phyloP scores from a whole-genome alignment of 2,888 invertebrate genomes.

The Vesta saturnalis region DNA sequence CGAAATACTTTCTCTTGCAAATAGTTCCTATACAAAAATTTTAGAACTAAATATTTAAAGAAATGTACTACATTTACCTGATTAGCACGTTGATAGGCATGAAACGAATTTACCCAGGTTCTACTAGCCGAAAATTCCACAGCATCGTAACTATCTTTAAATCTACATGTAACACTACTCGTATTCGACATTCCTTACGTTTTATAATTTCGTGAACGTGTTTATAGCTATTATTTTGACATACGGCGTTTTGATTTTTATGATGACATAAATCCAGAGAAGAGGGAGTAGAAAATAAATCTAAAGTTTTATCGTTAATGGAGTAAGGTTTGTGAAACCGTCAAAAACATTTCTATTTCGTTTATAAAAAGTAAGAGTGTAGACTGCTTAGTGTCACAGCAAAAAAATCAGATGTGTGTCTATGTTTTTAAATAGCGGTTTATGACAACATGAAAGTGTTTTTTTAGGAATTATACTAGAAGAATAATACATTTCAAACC shows the following conservation, averaged over 20 bases:
- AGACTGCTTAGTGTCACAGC: too few species aligned
- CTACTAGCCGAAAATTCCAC: slow-evolving; percentile 55
- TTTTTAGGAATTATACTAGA: too few species aligned
- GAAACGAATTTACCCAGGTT: slow-evolving; percentile 52
- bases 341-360: too few species aligned
- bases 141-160: slow-evolving; percentile 56
- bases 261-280: neutral
- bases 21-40: slow-evolving; percentile 53
- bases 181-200: slow-evolving; percentile 22
- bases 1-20: slow-evolving; percentile 49
- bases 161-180: slow-evolving; percentile 46
- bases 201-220: neutral
- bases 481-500: too few species aligned
- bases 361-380: too few species aligned
- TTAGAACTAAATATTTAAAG: neutral
- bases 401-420: too few species aligned
- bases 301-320: too few species aligned
- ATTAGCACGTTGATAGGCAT: slow-evolving; percentile 53
- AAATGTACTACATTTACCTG: slow-evolving; percentile 47
- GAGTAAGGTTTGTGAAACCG: too few species aligned
- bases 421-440: too few species aligned
- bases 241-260: slow-evolving; percentile 9
- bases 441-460: too few species aligned
- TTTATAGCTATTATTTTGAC: slow-evolving; percentile 15
- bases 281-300: too few species aligned